Evolutionary conservation across 2,113 vertebrate species (phyloP), one percentile per base, ranked within the genome.

Genomic region (Atherinomorus stipes): DNA sequence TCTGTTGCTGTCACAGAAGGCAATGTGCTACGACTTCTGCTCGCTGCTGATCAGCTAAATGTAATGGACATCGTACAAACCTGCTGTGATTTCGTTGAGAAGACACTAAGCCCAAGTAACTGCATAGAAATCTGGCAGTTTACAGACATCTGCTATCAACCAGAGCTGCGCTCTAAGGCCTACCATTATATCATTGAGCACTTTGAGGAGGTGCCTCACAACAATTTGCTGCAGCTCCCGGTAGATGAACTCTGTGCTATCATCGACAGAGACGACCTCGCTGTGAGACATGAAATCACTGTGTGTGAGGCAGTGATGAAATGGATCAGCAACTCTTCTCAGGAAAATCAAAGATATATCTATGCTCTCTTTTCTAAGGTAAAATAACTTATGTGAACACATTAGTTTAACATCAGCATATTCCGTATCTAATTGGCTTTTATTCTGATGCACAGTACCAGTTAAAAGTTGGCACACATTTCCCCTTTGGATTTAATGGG

Each of bases 141-240:
- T 2, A 71, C 67, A 12, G 52, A 63, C 0, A 7, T 11, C 45
- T 19, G 19, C 31, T 12, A 52, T 58, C 92, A 83, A 63, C 74
- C 88, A 0, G 52, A 93, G 8, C 91, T 96, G 72, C 87, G 61
- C 26, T 79, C 71, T 44, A 94, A 88, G 28, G 93, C 96, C 71
- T 94, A 75, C 21, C 42, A 45, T 37, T 95, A 91, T 78, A 95
- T 98, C 67, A 71, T 94, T 44, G 87, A 93, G n/a, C 90, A 95
- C 88, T 97, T 97, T 0, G 91, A 95, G 64, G 52, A 87, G 16
- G 81, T 90, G 79, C 71, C 52, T 92, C n/a, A 92, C 0, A 86
- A 90, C n/a, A n/a, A n/a, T 88, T 94, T 97, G 54, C 81, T 93
- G 12, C 90, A 95, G 64, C 93, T 97, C 37, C 88, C 95, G 0